phyloP scores from a whole-genome alignment of 2,797 vertebrate genomes.

The Chelmon rostratus region DNA sequence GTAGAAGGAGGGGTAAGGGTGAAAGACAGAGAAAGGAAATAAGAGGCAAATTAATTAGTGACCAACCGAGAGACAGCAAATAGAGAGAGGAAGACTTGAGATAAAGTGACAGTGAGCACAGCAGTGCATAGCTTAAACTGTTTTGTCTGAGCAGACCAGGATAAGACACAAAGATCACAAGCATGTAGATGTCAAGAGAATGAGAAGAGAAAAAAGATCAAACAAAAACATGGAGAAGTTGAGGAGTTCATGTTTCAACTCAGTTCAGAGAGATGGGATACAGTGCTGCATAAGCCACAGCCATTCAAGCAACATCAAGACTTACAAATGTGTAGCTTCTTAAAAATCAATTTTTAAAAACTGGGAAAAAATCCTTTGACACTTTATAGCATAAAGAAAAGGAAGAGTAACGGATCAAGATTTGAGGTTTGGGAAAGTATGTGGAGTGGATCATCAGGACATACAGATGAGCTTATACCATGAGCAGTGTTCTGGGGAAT shows the following conservation, averaged over 20 bases:
- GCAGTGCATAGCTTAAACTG: slow-evolving; percentile 26
- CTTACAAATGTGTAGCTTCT: not conserved
- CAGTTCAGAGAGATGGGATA: not conserved
- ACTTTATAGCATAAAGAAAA: not conserved
- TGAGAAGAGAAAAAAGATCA: not conserved
- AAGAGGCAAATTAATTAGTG: slow-evolving; percentile 59
- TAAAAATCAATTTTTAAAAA: not conserved
- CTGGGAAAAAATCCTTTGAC: too few species aligned
- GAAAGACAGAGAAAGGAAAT: slow-evolving; percentile 40
- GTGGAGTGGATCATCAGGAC: not conserved
- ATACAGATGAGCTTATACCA: not conserved
- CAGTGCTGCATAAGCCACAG: not conserved
- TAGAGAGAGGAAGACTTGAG: slow-evolving; percentile 45
- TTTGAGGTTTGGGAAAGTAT: not conserved
- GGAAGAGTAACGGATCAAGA: not conserved
- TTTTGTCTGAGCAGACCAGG: slow-evolving; percentile 23
- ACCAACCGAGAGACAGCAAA: slow-evolving; percentile 52
- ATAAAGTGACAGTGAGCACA: slow-evolving; percentile 54
- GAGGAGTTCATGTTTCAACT: not conserved
- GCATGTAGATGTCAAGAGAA: slow-evolving; percentile 9
- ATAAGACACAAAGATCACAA: slow-evolving; percentile 23
- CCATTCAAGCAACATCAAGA: not conserved
- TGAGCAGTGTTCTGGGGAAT: not conserved
- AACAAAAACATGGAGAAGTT: not conserved
- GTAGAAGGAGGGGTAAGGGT: not conserved